Evolutionary conservation across 92 coral and sea anemone genomes (phyloP).

Genomic region (Chrysogorgia sp.): DNA sequence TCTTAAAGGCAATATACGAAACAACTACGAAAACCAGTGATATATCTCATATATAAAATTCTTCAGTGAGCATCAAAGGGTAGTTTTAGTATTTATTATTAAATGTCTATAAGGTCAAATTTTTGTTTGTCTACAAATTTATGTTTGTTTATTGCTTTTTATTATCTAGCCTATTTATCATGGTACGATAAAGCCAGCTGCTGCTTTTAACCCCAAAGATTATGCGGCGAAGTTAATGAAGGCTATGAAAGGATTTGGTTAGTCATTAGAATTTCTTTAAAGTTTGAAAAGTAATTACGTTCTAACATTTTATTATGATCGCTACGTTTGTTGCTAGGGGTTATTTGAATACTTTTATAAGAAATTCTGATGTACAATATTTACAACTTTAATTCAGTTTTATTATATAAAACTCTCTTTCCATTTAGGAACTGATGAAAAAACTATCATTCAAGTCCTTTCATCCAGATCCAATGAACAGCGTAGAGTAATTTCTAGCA

Average conservation of each 20-base stretch:
- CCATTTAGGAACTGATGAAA: slow-evolving; percentile 85
- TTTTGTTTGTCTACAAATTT: not conserved
- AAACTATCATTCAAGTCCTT: slow-evolving; percentile 66
- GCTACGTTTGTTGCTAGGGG: too few relatives aligned
- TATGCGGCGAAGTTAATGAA: slow-evolving; percentile 73
- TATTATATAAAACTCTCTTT: not conserved
- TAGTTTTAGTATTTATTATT: too few relatives aligned
- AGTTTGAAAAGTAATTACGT: too few relatives aligned
- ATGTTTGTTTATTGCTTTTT: not conserved
- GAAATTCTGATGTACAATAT: too few relatives aligned
- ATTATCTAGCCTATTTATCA: slow-evolving; percentile 43
- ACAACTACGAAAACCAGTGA: too few relatives aligned
- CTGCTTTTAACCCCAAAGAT: slow-evolving; percentile 65
- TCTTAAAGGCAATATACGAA: too few relatives aligned
- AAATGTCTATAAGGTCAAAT: not conserved
- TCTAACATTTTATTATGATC: not conserved
- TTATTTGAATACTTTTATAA: too few relatives aligned
- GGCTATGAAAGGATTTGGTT: slow-evolving; percentile 92
- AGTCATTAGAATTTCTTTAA: slow-evolving; percentile 3
- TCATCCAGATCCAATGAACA: slow-evolving; percentile 63
- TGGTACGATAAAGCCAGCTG: slow-evolving; percentile 73
- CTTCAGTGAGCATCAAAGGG: too few relatives aligned
- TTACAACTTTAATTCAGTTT: too few relatives aligned
- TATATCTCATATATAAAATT: too few relatives aligned
- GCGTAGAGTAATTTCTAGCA: slow-evolving; percentile 70